Evolutionary conservation across 2,888 invertebrate genomes (phyloP), one percentile per base, ranked within the genome.

Genomic region (Ennomos fuscantarius): DNA sequence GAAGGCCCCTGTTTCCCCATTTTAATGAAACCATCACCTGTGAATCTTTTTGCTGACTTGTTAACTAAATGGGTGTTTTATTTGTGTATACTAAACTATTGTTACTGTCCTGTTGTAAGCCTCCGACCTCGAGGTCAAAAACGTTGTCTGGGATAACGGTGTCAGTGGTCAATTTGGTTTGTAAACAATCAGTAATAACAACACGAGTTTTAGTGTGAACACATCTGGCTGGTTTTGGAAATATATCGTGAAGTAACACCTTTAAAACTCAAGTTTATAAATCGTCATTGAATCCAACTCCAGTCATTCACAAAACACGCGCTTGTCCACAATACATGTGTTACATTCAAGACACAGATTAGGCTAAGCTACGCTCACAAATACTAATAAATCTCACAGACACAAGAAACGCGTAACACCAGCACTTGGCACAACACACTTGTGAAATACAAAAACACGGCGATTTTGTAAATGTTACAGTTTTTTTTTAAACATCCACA

Each of bases 141-240:
- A 85, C 90, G 62, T 87, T 89, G 74, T 90, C 91, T 70, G 92
- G 83, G 79, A 90, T 92, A 65, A 92, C 92, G 84, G 92, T 92
- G 84, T 92, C 92, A 76, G 92, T 92, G 83, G 92, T 92, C 77
- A 90, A 91, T 78, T 89, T 92, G 92, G 92, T 92, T 91, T 86
- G 92, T 92, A 92, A 78, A 80, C 51, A 76, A 72, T 82, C 79
- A 70, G 73, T 74, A 76, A 71, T 77, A 62, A 65, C 76, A 76
- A 66, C 78, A 77, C 73, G 69, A 74, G 64, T 76, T 75, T 78
- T 83, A 81, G 77, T 75, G 75, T 81, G 70, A 63, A 83, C 69
- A 70, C 79, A 60, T 70, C 65, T 69, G 68, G 66, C 76, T 79
- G 77, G 78, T 78, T 77, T 77, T 87, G 82, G 78, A 74, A 47